Base-by-base conservation (phyloP, 2,888 invertebrate genomes). In the Tenthredo amoena region DNA sequence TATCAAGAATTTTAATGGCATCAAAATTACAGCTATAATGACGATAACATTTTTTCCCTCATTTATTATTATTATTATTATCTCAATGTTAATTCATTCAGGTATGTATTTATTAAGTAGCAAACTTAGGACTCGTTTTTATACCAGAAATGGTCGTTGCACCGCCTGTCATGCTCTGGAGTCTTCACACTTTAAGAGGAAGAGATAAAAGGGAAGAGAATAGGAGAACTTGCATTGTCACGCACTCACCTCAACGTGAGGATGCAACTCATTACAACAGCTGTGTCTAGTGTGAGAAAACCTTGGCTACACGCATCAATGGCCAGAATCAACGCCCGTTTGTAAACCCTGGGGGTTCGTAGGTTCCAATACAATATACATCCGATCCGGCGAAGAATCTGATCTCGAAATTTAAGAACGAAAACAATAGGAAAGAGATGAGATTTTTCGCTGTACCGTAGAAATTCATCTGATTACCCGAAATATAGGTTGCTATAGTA, bases 211-310 rank as follows among this genome's bases (percentile, higher is more conserved):
- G 87, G n/a, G 87, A 87, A 47, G 87, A 47, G 58, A 58, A 47
- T 37, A 37, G 37, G 37, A 31, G 87, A 89, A 91, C 88, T 89
- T 91, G 91, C 91, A 72, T 85, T 84, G 84, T 85, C 85, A 85
- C 85, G 85, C 84, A 86, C 84, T 87, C 86, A 37, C 71, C 85
- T 84, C 85, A 88, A 92, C 92, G 93, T 92, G 93, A 92, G 93
- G 92, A 92, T 93, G 93, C 93, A 93, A 93, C 92, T 93, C 93
- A 93, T 93, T 93, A 93, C 90, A 91, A 91, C 93, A 93, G 93
- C 92, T 93, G 92, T 92, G 90, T 89, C 88, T 89, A 91, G 91
- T 92, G 92, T 92, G 92, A 92, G 92, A 92, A 91, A 89, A 89
- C 88, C 84, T 85, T 82, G 89, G 89, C 50, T 77, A 89, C 89